These are phyloP conservation scores for Lepeophtheirus salmonis DNA, from an alignment of 1,140 invertebrate species.

Conservation along the genomic window DNA sequence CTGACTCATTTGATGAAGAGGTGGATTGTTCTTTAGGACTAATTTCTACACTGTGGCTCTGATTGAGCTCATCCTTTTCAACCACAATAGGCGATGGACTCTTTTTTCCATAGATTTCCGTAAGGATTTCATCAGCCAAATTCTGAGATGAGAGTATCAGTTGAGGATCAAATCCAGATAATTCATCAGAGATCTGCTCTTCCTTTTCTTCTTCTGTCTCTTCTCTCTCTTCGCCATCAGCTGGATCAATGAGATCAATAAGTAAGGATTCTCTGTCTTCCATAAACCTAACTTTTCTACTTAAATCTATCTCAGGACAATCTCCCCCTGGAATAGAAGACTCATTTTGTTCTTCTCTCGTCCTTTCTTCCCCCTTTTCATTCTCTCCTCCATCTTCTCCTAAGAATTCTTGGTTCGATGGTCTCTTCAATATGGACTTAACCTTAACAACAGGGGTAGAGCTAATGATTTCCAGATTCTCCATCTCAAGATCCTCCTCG, in stretches of 20 bases:
- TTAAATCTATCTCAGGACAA: no score
- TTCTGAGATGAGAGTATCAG: not conserved
- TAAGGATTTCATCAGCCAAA: not conserved
- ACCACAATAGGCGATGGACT: no score
- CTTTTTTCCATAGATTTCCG: not conserved
- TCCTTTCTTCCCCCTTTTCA: not conserved
- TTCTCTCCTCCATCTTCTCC: not conserved
- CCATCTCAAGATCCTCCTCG: not conserved
- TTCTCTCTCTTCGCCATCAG: no score
- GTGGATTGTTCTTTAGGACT: not conserved
- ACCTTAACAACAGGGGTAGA: not conserved
- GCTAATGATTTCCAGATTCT: not conserved
- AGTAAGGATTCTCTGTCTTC: not conserved
- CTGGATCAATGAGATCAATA: not conserved
- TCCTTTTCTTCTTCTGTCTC: not conserved
- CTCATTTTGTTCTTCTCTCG: not conserved
- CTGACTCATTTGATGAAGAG: not conserved
- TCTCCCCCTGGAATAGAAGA: no score
- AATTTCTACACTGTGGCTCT: no score
- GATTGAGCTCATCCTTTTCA: no score
- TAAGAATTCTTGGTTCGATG: not conserved
- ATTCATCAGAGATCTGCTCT: not conserved
- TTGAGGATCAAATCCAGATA: not conserved
- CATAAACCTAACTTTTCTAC: not conserved
- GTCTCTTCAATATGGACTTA: not conserved